Evolutionary conservation across 1,140 invertebrate genomes (phyloP), one percentile per base, ranked within the genome.

Genomic region (Pseudomyrmex concolor): DNA sequence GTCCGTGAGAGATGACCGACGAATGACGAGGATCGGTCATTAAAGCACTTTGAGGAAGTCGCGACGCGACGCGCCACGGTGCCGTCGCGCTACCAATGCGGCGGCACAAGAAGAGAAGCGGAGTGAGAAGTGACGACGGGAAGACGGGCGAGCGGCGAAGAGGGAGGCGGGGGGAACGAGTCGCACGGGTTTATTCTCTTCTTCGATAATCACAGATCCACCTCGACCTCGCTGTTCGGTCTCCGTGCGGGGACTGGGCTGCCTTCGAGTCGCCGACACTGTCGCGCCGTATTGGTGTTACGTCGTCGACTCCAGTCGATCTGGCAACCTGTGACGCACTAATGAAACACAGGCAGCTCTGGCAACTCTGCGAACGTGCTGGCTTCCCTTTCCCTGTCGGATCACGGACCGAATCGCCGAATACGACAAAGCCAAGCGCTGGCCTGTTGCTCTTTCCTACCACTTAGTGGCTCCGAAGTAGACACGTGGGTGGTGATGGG

Each of bases 381-480:
- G 13, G 25, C 50, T 50, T n/a, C 25, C 34, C 7, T 45, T 19
- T 2, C 45, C 15, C 22, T 70, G 63, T 72, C 54, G 51, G 59
- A 89, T 85, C 84, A 83, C 86, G 84, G 83, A n/a, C n/a, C 84
- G 67, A 73, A 86, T 86, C 83, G 71, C 83, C 74, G 72, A 86
- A 84, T 85, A 85, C 83, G 86, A 66, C 84, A 85, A 76, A 88
- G 64, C 76, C 85, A 72, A 87, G 87, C 90, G 84, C 90, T 89
- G 82, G 91, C 89, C 90, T 91, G 91, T 91, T 91, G 91, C 91
- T 90, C 88, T 89, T 90, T 89, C 85, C 86, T 88, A 81, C 73
- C 85, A 87, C 83, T 72, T 70, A 84, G 84, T 80, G 73, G 50
- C 55, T 84, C 70, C 76, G 84, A 83, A 72, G 55, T 74, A 62